A percentile compares a stretch with the other conserved stretches of the same genome.
Evolutionary conservation across 2,797 vertebrate genomes (phyloP).

Genomic region (Cyclura pinguis): DNA sequence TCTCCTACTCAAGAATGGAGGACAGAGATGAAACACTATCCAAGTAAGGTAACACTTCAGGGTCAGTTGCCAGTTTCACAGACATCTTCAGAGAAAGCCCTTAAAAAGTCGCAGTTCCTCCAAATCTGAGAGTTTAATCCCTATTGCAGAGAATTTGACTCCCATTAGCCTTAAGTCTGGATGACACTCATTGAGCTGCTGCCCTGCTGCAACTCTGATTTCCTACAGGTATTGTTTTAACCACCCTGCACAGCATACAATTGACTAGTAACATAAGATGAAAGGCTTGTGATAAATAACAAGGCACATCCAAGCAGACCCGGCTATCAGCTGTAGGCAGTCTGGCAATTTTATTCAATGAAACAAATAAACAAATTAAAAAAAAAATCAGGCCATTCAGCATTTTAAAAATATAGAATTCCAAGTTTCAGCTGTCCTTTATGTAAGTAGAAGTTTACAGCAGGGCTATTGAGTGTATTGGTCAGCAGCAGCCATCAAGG

Average conservation of each 20-base stretch:
- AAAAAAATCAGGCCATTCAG: neutral
- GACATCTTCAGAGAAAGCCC: neutral
- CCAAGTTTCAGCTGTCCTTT: constrained; percentile 38
- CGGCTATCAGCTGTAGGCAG: neutral
- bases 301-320: neutral
- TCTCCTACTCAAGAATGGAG: too few species aligned
- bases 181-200: neutral
- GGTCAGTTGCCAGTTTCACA: neutral
- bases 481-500: constrained; percentile 61
- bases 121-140: neutral
- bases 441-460: neutral
- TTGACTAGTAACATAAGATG: neutral
- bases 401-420: neutral
- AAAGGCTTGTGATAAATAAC: neutral
- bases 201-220: neutral
- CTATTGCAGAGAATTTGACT: neutral
- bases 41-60: too few species aligned
- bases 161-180: neutral
- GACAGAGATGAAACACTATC: too few species aligned
- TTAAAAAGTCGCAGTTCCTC: neutral
- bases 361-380: neutral
- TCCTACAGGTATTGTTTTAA: neutral
- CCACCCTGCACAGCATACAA: neutral
- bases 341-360: neutral
- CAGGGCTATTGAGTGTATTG: constrained; percentile 7